Conservation (phyloP, 2,888 invertebrate genomes). For the Agonopterix alstromeriana region DNA sequence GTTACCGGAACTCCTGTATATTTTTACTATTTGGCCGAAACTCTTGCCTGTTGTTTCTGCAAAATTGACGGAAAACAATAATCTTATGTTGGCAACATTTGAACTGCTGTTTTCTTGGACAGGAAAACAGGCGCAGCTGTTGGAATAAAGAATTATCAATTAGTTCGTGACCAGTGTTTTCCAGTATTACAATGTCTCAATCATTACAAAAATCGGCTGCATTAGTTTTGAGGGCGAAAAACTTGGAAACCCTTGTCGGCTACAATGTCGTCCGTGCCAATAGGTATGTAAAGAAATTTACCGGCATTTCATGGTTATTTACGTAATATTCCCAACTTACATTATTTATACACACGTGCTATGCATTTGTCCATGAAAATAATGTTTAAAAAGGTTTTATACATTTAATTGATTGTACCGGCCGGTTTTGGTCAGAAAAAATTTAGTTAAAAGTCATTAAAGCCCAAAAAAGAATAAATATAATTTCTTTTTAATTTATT, state of each 20-base stretch:
- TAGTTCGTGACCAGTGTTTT: constrained; percentile 6
- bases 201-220: constrained; percentile 46
- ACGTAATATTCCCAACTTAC: constrained; percentile 35
- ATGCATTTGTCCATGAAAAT: not conserved
- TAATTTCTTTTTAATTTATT: not conserved
- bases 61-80: too few species aligned
- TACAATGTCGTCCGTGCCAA: constrained; percentile 37
- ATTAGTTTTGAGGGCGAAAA: constrained; percentile 49
- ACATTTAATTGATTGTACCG: not conserved
- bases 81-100: too few species aligned
- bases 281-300: constrained; percentile 39
- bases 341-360: not conserved
- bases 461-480: not conserved
- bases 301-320: constrained; percentile 43
- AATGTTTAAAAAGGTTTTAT: not conserved
- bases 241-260: constrained; percentile 39
- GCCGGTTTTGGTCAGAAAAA: not conserved
- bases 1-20: too few species aligned
- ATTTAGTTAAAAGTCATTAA: not conserved
- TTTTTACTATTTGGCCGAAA: too few species aligned
- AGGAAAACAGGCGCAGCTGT: not conserved
- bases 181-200: constrained; percentile 42
- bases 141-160: not conserved
- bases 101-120: too few species aligned
- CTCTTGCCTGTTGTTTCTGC: too few species aligned